Evolutionary conservation across 2,797 vertebrate genomes (phyloP).

Genomic region (Characodon lateralis): DNA sequence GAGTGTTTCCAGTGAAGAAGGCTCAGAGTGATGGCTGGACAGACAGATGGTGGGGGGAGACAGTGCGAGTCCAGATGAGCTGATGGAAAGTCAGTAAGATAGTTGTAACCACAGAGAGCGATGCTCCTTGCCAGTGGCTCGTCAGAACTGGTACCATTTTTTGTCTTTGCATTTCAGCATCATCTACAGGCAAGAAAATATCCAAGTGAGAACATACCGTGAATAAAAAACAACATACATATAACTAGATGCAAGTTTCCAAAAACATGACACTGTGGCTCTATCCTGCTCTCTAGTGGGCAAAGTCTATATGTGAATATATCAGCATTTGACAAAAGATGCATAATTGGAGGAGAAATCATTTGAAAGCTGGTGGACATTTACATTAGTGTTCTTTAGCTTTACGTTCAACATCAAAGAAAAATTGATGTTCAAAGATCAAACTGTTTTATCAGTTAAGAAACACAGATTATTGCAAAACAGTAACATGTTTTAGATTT

Average conservation of each 20-base stretch:
- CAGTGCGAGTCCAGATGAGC: conserved; percentile 81
- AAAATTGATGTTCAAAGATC: neutral
- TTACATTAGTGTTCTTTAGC: neutral
- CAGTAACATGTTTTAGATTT: neutral
- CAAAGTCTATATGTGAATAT: neutral
- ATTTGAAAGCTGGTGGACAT: neutral
- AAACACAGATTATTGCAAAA: neutral
- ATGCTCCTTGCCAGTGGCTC: conserved; percentile 39
- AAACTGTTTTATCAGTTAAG: neutral
- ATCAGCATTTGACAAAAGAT: neutral
- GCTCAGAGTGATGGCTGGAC: conserved; percentile 70
- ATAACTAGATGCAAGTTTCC: neutral
- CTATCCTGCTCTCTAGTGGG: conserved; percentile 42
- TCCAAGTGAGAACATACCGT: neutral
- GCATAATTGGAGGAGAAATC: neutral
- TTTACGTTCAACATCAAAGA: neutral
- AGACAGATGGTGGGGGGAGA: conserved; percentile 73
- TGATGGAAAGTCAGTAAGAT: conserved; percentile 59
- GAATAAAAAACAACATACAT: neutral
- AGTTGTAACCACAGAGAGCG: conserved; percentile 48
- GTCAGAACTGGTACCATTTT: conserved; percentile 99
- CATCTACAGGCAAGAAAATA: conserved; percentile 83
- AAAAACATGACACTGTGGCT: neutral
- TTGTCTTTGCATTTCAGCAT: conserved; percentile 99
- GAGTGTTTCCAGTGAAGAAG: conserved; percentile 85